A percentile compares a stretch with the other conserved stretches of the same genome.
Conservation (phyloP, 1,140 invertebrate genomes). For the Drosophila nikananu region DNA sequence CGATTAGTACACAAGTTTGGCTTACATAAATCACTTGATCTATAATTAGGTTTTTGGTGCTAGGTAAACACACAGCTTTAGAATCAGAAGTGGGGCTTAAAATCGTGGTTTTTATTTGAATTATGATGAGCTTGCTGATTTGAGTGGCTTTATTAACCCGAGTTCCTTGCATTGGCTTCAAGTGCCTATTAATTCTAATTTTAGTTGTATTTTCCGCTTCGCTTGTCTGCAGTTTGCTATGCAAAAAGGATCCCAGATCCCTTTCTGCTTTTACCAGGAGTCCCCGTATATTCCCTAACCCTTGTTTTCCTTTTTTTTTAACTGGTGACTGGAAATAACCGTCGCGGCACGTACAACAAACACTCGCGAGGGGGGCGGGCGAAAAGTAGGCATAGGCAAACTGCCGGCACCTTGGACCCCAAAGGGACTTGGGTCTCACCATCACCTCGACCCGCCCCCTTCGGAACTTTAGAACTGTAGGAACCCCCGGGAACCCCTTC, state of each 20-base stretch:
- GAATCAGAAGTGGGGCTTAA: not conserved
- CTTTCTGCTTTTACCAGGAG: not conserved
- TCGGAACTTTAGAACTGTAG: slow-evolving; percentile 9
- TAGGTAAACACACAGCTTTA: slow-evolving; percentile 26
- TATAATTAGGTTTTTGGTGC: slow-evolving; percentile 30
- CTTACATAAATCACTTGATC: slow-evolving; percentile 29
- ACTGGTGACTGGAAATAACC: slow-evolving; percentile 39
- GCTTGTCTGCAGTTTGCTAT: not conserved
- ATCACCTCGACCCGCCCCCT: not conserved
- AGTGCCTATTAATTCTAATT: slow-evolving; percentile 7
- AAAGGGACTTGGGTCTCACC: slow-evolving; percentile 22
- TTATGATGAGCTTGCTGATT: not conserved
- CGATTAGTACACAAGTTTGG: slow-evolving; percentile 49
- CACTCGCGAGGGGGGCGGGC: slow-evolving; percentile 7
- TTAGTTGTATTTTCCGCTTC: slow-evolving; percentile 17
- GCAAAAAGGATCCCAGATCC: not conserved
- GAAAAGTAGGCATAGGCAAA: slow-evolving; percentile 33
- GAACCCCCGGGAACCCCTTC: slow-evolving; percentile 6
- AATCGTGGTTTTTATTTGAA: not conserved
- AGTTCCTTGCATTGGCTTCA: not conserved
- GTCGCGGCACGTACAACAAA: slow-evolving; percentile 55
- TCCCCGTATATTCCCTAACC: not conserved
- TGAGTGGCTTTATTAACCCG: not conserved
- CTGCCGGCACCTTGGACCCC: slow-evolving; percentile 43
- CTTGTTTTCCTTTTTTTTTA: not conserved